Conservation (phyloP, 30 jellyfish, hydroid and myxozoan genomes). For the Chrysaora quinquecirrha region DNA sequence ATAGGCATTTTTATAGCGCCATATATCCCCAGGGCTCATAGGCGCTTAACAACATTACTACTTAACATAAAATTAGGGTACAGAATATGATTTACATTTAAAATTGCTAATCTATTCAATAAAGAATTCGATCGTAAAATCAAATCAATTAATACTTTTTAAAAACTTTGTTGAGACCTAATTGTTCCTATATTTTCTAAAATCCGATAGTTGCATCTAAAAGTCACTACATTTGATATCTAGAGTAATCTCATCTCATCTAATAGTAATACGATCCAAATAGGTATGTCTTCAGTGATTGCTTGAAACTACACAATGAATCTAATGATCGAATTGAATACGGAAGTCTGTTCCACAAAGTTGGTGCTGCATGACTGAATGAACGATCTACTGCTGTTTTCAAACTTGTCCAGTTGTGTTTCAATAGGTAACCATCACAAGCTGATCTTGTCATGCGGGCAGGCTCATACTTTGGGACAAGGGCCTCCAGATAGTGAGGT, state of each 20-base stretch:
- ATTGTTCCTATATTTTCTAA: no score
- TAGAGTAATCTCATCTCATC: background rate
- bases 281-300: constrained; percentile 6
- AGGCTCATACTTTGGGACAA: constrained; percentile 22
- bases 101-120: no score
- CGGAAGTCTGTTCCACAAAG: background rate
- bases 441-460: constrained; percentile 22
- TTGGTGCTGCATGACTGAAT: background rate
- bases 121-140: no score
- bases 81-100: no score
- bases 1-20: no score
- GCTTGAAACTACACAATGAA: constrained; percentile 33
- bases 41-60: no score
- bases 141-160: no score
- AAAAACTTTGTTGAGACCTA: no score
- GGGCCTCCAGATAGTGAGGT: constrained; percentile 14
- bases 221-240: background rate
- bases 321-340: constrained; percentile 39
- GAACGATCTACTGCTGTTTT: background rate
- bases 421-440: background rate
- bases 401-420: background rate
- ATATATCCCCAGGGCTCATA: no score
- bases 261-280: background rate
- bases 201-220: no score
- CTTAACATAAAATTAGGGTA: no score